Evolutionary conservation across 2,888 invertebrate species (phyloP), one percentile per base, ranked within the genome.

Genomic region (Tuberolachnus salignus): DNA sequence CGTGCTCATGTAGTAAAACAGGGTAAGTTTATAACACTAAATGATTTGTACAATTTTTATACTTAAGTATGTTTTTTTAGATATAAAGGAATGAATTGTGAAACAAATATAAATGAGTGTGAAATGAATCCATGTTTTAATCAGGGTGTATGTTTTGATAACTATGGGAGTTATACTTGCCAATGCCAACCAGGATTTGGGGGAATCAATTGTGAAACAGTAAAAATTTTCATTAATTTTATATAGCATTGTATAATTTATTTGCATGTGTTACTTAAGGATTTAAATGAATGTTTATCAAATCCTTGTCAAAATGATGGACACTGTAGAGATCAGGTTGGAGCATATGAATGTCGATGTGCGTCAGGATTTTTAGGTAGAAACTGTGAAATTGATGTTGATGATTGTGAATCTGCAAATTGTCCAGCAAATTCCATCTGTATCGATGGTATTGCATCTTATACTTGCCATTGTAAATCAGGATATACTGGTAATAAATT

Each of bases 91-190:
- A 85, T 84, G 8, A 89, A 90, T 84, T 96, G 95, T 87, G 91
- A 92, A 84, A 86, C 87, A 80, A 92, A 95, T 86, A 93, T 95
- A 83, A 92, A 95, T 86, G 95, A 96, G 85, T 96, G 96, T 85
- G 86, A 88, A 71, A 88, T 90, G 71, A 88, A 88, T 85, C 94
- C 94, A 0, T 97, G 96, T 85, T 86, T 87, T 55, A 91, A 95
- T 87, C 94, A 92, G 1, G 94, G 92, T 69, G 87, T 88, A 78
- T 97, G 97, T 85, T 83, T 89, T 67, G 96, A 96, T 86, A 88
- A 89, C 81, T 89, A 95, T 81, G 94, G 94, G 85, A 91, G 92
- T 85, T 96, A 94, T 86, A 88, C 87, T 82, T 94, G 94, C 85
- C 88, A 88, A 82, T 94, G 94, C 85, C 89, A 90, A 84, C 85